phyloP scores from a whole-genome alignment of 2,888 invertebrate species.

The Cinara cedri region DNA sequence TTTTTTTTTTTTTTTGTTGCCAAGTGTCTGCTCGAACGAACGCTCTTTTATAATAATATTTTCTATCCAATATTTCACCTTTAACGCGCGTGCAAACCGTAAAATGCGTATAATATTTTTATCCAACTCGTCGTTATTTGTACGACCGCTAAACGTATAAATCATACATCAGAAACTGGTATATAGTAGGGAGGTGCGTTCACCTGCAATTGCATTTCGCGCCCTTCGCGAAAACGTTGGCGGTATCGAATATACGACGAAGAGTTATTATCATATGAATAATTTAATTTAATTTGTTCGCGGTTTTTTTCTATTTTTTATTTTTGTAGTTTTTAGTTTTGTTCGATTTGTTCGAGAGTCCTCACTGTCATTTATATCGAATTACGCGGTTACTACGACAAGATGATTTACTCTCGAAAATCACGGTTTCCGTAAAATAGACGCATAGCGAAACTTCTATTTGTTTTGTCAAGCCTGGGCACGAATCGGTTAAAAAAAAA shows the following conservation, averaged over 20 bases:
- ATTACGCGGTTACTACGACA: no score
- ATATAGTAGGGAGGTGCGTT: no score
- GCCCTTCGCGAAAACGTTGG: not conserved
- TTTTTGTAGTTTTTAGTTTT: no score
- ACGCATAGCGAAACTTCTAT: no score
- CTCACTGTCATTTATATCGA: no score
- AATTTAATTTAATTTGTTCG: not conserved
- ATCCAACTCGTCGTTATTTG: slow-evolving; percentile 15
- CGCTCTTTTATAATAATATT: slow-evolving; percentile 19
- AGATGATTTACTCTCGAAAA: no score
- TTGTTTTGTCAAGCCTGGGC: no score
- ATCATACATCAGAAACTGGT: slow-evolving; percentile 19
- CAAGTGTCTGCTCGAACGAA: not conserved
- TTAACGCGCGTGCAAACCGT: not conserved
- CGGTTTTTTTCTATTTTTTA: no score
- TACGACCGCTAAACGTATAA: slow-evolving; percentile 15
- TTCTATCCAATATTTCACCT: slow-evolving; percentile 23
- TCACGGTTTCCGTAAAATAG: no score
- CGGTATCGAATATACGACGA: no score
- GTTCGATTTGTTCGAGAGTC: no score
- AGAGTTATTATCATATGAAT: not conserved
- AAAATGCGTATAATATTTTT: slow-evolving; percentile 5
- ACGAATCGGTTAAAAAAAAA: no score
- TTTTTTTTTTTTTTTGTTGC: not conserved
- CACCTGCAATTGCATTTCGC: not conserved